Evolutionary conservation across 2,888 invertebrate genomes (phyloP), one percentile per base, ranked within the genome.

Genomic region (Ennomos erosarius): DNA sequence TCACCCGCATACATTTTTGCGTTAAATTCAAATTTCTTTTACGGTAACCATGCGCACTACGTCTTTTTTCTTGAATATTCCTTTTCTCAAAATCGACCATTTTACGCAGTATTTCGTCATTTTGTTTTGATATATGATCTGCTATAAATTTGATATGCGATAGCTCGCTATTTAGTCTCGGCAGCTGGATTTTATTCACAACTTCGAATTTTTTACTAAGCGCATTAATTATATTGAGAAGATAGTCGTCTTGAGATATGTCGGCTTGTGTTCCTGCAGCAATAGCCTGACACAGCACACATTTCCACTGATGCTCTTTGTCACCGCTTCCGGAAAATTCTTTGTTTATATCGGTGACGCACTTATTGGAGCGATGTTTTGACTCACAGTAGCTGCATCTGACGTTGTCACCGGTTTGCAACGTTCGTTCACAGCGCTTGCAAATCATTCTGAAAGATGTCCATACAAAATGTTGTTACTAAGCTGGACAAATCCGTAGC

Each of bases 141-240:
- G 84, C 74, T 1, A 78, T 64, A 11, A 64, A 59, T 76, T 84
- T 88, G 9, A 90, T 68, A 11, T 84, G 76, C 5, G 75, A 59
- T 44, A 90, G 62, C 49, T 88, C 88, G 42, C 72, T 79, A 57
- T 78, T 84, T 45, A 90, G 49, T 69, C 85, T 87, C 0, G 89
- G 88, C 26, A 90, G 62, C 66, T 90, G 89, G 49, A 87, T 80
- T 75, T 87, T 88, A 63, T 85, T 88, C 0, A 89, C 78, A 1
- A 85, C 64, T 59, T 89, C 88, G 60, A 90, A 78, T 70, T 88
- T 89, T 57, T 87, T 86, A 12, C 78, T 74, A 10, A 88, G 69
- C 4, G 66, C 64, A 26, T 67, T 76, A 12, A 90, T 71, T 1
- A 78, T 73, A 4, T 70, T 70, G 26, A 82, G 37, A 38, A 70